Evolutionary conservation across 2,113 vertebrate species (phyloP).

Genomic region (Vanacampus margaritifer): DNA sequence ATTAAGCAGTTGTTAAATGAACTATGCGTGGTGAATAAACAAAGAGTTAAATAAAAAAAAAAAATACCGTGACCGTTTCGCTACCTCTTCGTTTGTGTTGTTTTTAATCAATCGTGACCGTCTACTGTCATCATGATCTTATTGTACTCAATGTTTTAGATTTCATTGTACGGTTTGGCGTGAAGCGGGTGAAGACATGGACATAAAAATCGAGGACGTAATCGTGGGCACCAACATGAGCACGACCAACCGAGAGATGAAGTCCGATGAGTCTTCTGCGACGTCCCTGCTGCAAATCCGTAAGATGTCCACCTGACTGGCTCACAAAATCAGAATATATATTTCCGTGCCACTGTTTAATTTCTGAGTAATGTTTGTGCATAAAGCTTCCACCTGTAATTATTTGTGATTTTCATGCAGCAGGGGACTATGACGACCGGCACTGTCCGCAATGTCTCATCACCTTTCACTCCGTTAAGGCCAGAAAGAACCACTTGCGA

Average conservation of each 20-base stretch:
- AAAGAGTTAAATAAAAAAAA: not conserved
- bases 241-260: not conserved
- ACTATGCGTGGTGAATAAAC: not conserved
- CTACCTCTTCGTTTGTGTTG: not conserved
- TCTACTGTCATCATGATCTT: not conserved
- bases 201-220: not conserved
- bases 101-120: not conserved
- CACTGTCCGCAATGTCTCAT: conserved; percentile 78
- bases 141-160: not conserved
- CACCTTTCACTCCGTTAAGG: conserved; percentile 70
- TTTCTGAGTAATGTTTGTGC: not conserved
- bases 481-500: conserved; percentile 74
- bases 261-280: not conserved
- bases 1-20: not conserved
- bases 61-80: not conserved
- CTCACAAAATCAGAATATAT: too few species aligned
- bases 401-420: conserved; percentile 30
- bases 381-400: not conserved
- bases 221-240: not conserved
- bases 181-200: conserved; percentile 21
- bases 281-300: not conserved
- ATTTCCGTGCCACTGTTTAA: too few species aligned
- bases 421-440: conserved; percentile 69
- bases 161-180: conserved; percentile 18
- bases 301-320: not conserved